These are phyloP conservation scores for Nansenia antarctica DNA, from an alignment of 2,113 vertebrate genomes.

Conservation along the genomic window DNA sequence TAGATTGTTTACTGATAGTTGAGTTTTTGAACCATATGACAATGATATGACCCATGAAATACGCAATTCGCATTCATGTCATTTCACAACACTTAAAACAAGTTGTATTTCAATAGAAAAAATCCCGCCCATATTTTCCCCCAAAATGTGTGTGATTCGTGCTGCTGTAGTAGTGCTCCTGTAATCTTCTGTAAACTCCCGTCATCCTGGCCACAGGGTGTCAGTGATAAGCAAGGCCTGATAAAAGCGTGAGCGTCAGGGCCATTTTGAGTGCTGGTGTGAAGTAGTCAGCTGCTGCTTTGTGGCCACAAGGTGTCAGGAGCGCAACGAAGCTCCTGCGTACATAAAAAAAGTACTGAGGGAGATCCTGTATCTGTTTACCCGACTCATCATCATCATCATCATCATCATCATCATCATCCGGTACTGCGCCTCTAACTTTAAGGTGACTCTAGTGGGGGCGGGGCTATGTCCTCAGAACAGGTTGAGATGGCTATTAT, in stretches of 20 bases:
- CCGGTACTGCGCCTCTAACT: not conserved
- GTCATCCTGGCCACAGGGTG: constrained; percentile 46
- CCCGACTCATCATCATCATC: not conserved
- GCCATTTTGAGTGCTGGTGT: not conserved
- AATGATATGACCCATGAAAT: not conserved
- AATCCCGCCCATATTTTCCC: not conserved
- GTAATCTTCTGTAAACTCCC: too few species aligned
- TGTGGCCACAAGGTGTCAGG: constrained; percentile 20
- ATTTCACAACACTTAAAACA: not conserved
- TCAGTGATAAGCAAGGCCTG: constrained; percentile 26
- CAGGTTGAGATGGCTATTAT: not conserved
- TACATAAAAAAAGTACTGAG: not conserved
- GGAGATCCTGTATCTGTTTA: not conserved
- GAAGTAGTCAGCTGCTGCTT: not conserved
- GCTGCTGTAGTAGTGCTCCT: constrained; percentile 23
- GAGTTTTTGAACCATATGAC: not conserved
- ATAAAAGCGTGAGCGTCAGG: not conserved
- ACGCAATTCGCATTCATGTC: not conserved
- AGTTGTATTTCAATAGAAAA: too few species aligned
- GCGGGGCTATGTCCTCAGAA: not conserved
- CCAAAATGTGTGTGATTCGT: not conserved
- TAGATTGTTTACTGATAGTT: not conserved
- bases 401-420: not conserved
- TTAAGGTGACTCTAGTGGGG: not conserved
- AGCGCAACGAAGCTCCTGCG: not conserved